phyloP scores from a whole-genome alignment of 1,140 invertebrate species.

The Drosophila gunungcola region DNA sequence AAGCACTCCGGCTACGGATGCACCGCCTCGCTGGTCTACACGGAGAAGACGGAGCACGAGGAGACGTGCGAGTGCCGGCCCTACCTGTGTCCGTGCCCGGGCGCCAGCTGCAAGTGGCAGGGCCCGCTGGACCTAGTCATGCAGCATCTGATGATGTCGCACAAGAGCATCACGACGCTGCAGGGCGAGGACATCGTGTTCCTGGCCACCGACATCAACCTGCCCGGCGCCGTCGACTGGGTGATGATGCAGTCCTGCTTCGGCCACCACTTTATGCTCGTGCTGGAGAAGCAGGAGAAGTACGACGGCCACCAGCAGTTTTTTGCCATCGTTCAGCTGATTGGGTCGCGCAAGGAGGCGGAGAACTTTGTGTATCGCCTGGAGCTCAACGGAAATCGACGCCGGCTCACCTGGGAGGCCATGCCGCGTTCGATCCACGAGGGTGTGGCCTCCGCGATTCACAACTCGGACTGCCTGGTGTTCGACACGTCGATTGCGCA shows the following conservation, averaged over 20 bases:
- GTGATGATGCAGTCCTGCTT: conserved; percentile 99
- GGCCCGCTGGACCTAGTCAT: conserved; percentile 97
- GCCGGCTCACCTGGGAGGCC: conserved; percentile 99
- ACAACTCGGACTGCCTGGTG: conserved; percentile 99
- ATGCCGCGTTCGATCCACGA: conserved; percentile 99
- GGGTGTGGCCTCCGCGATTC: conserved; percentile 98
- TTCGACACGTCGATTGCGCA: conserved; percentile 99
- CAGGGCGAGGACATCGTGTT: conserved; percentile 99
- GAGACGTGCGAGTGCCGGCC: conserved; percentile 99
- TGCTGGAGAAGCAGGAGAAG: conserved; percentile 99
- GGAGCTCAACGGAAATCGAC: conserved; percentile 97
- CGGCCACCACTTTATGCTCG: conserved; percentile 99
- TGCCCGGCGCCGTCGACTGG: conserved; percentile 99
- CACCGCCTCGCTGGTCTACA: conserved; percentile 95
- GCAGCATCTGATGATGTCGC: conserved; percentile 98
- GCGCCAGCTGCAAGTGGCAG: conserved; percentile 99
- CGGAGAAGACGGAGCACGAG: conserved; percentile 99
- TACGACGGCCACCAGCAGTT: conserved; percentile 99
- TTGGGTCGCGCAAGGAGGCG: conserved; percentile 99
- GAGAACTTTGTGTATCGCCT: conserved; percentile 99
- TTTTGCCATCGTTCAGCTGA: conserved; percentile 99
- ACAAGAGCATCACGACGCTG: conserved; percentile 99
- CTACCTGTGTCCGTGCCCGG: conserved; percentile 99
- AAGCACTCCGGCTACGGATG: conserved; percentile 99
- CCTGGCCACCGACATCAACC: conserved; percentile 99